Evolutionary conservation across 2,797 vertebrate genomes (phyloP).

Genomic region (Paramormyrops hopkinsi): DNA sequence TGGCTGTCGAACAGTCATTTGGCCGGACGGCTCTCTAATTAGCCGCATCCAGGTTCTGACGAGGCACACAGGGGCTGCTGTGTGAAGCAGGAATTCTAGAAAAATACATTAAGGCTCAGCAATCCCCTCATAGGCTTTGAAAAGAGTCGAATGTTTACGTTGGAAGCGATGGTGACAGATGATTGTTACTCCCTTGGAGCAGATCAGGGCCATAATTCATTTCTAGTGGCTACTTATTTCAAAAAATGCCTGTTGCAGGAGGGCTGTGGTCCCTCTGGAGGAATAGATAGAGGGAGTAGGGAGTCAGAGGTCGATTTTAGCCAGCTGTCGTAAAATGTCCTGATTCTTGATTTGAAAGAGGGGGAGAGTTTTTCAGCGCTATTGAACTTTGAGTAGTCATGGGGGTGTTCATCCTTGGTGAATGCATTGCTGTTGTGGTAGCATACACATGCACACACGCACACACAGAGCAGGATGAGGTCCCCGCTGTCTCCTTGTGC

Average conservation of each 20-base stretch:
- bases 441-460: neutral
- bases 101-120: neutral
- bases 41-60: neutral
- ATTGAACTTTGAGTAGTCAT: neutral
- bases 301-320: neutral
- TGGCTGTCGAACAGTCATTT: neutral
- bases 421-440: neutral
- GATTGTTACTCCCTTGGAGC: neutral
- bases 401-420: neutral
- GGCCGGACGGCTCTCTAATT: neutral
- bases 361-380: neutral
- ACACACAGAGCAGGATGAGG: neutral
- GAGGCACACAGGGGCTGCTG: neutral
- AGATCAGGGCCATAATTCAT: neutral
- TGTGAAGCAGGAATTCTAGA: neutral
- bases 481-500: neutral
- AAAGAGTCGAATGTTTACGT: constrained; percentile 16
- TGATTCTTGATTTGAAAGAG: neutral
- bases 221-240: constrained; percentile 10
- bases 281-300: neutral
- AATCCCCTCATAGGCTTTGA: neutral
- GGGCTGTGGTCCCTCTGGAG: neutral
- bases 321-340: constrained; percentile 3
- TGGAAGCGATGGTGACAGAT: neutral
- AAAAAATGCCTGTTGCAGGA: neutral